These are phyloP conservation scores for Antennarius striatus DNA, from an alignment of 2,113 vertebrate species.

Conservation along the genomic window DNA sequence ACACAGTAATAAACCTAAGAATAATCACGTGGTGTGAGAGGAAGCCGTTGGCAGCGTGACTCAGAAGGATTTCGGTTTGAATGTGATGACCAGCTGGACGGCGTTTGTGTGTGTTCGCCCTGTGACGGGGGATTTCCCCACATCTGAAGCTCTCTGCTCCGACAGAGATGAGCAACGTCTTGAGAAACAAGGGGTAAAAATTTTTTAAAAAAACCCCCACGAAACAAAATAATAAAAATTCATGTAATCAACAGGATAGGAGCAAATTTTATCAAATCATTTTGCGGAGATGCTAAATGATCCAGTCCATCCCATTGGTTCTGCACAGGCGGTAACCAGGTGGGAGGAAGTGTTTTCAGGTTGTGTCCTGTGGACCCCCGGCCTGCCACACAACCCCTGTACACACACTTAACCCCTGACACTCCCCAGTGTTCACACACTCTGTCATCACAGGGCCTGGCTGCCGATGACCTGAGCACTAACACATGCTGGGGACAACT, in stretches of 20 bases:
- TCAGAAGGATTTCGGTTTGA: conserved; percentile 9
- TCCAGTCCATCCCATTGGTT: background rate
- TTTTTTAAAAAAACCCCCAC: background rate
- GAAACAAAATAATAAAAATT: too few species aligned
- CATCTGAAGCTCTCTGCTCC: conserved; percentile 9
- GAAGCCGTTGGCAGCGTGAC: background rate
- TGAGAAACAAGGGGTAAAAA: background rate
- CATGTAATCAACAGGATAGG: too few species aligned
- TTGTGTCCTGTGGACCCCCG: conserved; percentile 14
- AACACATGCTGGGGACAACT: conserved; percentile 76
- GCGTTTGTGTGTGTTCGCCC: background rate
- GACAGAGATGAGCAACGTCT: too few species aligned
- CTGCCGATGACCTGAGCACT: conserved; percentile 67
- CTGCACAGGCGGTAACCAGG: conserved; percentile 27
- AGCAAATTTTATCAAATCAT: too few species aligned
- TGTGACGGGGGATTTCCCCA: conserved; percentile 2
- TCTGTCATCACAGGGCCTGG: conserved; percentile 68
- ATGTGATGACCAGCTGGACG: conserved; percentile 26
- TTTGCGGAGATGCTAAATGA: background rate
- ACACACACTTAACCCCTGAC: conserved; percentile 83
- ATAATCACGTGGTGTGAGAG: background rate
- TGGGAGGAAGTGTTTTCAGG: conserved; percentile 40
- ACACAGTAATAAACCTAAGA: background rate
- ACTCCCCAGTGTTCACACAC: conserved; percentile 59
- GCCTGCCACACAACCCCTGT: conserved; percentile 35